phyloP scores from a whole-genome alignment of 1,140 invertebrate species.

The Tetranychus cinnabarinus region DNA sequence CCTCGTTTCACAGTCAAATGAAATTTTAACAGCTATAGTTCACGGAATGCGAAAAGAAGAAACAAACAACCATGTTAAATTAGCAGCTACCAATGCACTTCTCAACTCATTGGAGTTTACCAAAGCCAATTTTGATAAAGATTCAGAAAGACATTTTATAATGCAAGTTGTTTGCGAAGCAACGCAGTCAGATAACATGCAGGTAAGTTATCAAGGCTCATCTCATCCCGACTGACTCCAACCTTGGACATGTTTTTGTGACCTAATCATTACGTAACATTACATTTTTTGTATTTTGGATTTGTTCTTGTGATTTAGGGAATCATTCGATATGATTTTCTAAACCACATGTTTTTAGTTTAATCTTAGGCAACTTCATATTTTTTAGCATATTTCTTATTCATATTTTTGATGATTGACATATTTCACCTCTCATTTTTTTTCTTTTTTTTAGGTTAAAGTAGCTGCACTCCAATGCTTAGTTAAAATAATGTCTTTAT shows the following conservation, averaged over 20 bases:
- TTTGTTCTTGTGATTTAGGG: not conserved
- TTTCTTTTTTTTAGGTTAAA: constrained; percentile 21
- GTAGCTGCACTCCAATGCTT: constrained; percentile 92
- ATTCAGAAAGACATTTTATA: constrained; percentile 90
- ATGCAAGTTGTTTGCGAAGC: constrained; percentile 87
- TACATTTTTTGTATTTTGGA: not conserved
- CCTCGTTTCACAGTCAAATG: constrained; percentile 69
- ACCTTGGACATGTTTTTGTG: not conserved
- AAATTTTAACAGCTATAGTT: constrained; percentile 93
- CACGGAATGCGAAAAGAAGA: constrained; percentile 79
- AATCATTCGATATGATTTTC: not conserved
- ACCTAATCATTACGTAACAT: not conserved
- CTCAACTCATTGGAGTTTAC: constrained; percentile 98
- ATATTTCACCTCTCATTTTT: not conserved
- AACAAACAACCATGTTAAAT: constrained; percentile 53
- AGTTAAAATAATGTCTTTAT: constrained; percentile 95
- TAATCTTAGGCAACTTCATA: not conserved
- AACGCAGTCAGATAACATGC: constrained; percentile 45
- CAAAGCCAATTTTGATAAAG: constrained; percentile 91
- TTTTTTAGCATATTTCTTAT: not conserved
- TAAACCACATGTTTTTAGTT: no score
- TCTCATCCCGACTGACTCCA: not conserved
- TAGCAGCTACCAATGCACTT: constrained; percentile 87
- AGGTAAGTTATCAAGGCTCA: constrained; percentile 31
- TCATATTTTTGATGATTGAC: not conserved